phyloP scores from a whole-genome alignment of 2,888 invertebrate species.

The Tetragonisca angustula region DNA sequence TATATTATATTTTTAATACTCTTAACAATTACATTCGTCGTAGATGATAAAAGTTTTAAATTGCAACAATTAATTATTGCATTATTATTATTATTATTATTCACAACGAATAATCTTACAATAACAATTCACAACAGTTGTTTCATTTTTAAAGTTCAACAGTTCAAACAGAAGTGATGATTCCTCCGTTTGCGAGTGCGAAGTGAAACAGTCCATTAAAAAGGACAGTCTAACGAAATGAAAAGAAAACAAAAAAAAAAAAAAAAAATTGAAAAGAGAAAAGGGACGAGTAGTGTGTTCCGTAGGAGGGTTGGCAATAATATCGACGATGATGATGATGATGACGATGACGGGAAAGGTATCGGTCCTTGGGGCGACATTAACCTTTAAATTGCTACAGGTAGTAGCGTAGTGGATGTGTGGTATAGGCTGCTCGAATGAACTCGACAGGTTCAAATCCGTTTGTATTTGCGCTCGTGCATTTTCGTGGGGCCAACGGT shows the following conservation, averaged over 20 bases:
- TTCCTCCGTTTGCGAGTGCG: too few relatives aligned
- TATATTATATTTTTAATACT: too few relatives aligned
- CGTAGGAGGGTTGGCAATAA: constrained; percentile 6
- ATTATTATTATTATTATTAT: too few relatives aligned
- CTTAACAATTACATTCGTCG: too few relatives aligned
- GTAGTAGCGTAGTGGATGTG: constrained; percentile 35
- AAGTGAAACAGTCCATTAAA: background rate
- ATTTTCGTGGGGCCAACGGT: constrained; percentile 27
- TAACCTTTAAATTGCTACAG: constrained; percentile 65
- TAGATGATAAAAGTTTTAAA: too few relatives aligned
- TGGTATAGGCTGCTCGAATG: constrained; percentile 24
- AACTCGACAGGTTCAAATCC: constrained; percentile 33
- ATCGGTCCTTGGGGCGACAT: constrained; percentile 41
- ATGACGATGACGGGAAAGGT: constrained; percentile 32
- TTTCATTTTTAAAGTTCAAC: too few relatives aligned
- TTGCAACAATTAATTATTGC: too few relatives aligned
- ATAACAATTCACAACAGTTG: too few relatives aligned
- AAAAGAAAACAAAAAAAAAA: background rate
- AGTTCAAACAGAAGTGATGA: too few relatives aligned
- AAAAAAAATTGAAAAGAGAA: too few relatives aligned
- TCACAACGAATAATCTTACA: too few relatives aligned
- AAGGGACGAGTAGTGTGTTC: background rate
- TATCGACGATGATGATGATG: constrained; percentile 38
- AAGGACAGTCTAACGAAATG: background rate
- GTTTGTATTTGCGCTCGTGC: constrained; percentile 41